Conservation (phyloP, 2,888 invertebrate genomes). For the Ochropleura plecta region DNA sequence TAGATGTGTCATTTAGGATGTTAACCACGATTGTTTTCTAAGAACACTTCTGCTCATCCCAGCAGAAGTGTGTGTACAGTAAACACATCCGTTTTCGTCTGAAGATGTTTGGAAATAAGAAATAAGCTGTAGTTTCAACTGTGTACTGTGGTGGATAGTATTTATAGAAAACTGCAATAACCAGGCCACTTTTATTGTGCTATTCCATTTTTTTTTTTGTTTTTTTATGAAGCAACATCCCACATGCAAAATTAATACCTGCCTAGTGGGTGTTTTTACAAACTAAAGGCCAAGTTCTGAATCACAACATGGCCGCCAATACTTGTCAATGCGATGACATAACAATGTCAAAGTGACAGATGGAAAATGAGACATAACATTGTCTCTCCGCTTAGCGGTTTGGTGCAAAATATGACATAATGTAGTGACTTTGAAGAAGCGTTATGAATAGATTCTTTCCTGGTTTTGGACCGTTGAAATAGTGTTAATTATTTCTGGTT, state of each 20-base stretch:
- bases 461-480: conserved; percentile 16
- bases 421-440: conserved; percentile 35
- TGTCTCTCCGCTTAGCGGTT: conserved; percentile 37
- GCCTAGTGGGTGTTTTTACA: conserved; percentile 26
- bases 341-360: conserved; percentile 30
- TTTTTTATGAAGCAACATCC: too few relatives aligned
- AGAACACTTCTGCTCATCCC: too few relatives aligned
- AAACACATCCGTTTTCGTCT: too few relatives aligned
- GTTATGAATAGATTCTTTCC: conserved; percentile 26
- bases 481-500: conserved; percentile 19
- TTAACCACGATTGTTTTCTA: not conserved
- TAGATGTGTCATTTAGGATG: conserved; percentile 8
- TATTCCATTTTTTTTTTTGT: too few relatives aligned
- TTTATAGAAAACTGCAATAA: too few relatives aligned
- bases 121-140: too few relatives aligned
- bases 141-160: too few relatives aligned
- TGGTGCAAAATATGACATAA: conserved; percentile 60
- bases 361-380: conserved; percentile 20
- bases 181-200: too few relatives aligned
- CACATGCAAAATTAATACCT: conserved; percentile 8
- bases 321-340: conserved; percentile 32
- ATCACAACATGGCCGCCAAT: conserved; percentile 43
- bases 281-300: conserved; percentile 26
- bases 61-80: not conserved
- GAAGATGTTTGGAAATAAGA: too few relatives aligned